phyloP scores from a whole-genome alignment of 2,113 vertebrate species.

The Urocitellus parryii region DNA sequence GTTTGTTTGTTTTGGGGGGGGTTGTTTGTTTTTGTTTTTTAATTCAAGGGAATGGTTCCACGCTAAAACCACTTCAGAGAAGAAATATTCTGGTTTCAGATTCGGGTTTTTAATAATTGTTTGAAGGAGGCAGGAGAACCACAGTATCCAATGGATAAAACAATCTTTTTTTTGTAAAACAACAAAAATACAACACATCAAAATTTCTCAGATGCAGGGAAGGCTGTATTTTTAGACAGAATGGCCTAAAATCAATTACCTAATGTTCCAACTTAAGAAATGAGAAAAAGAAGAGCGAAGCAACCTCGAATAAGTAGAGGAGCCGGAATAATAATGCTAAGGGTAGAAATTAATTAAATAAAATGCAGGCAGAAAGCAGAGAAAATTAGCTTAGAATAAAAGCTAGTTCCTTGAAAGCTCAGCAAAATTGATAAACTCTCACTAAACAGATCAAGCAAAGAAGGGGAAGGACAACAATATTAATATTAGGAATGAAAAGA shows the following conservation, averaged over 20 bases:
- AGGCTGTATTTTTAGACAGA: constrained; percentile 3
- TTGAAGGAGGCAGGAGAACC: neutral
- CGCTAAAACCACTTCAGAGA: neutral
- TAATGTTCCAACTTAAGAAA: constrained; percentile 19
- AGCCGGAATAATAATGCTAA: neutral
- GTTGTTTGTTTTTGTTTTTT: neutral
- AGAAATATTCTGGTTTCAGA: neutral
- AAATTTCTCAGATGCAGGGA: constrained; percentile 22
- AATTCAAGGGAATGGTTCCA: neutral
- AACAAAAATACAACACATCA: neutral
- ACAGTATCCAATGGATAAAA: neutral
- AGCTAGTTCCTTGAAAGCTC: constrained; percentile 39
- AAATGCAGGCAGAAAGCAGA: neutral
- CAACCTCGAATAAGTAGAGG: neutral
- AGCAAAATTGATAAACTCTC: neutral
- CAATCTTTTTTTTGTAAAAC: neutral
- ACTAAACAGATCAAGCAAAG: constrained; percentile 18
- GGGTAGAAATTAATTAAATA: constrained; percentile 16
- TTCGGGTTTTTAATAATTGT: constrained; percentile 45
- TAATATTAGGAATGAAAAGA: constrained; percentile 8
- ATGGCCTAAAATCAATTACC: constrained; percentile 32
- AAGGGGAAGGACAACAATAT: neutral
- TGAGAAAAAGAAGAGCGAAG: neutral
- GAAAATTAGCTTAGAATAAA: constrained; percentile 4
- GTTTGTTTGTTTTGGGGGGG: neutral